Base-by-base conservation (phyloP, 30 jellyfish, hydroid and myxozoan genomes). In the Aurelia coerulea region DNA sequence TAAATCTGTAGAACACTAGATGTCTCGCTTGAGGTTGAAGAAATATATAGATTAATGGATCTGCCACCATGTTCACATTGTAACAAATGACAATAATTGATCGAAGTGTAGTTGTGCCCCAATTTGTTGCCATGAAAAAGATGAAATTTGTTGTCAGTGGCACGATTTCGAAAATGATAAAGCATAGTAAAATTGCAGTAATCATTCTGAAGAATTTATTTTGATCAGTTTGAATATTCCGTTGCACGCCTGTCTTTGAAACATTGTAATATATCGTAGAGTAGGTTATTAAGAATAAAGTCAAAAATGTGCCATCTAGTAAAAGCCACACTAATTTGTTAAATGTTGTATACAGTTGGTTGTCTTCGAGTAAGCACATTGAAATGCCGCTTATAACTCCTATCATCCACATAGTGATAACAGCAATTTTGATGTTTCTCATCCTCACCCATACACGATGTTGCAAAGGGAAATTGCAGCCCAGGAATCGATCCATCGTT, bases 401-500 rank as follows among this genome's bases (percentile, higher is more conserved):
- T 0, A 41, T 8, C 31, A 18, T 39, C 89, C 79, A 79, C 31
- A 23, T 15, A 42, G 10, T 79, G 50, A 29, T 72, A 3, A 79
- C 51, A 10, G 70, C 54, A 56, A 62, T 59, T 11, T 73, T 19
- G 12, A 62, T 41, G n/a, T 29, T 23, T 7, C 71, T 35, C 56
- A 62, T 64, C 31, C 23, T 9, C 32, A 69, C 37, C 68, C 64
- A 35, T 32, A 58, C 80, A 3, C 76, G 35, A 49, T 79, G 89
- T 12, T 69, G 41, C 51, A 79, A 29, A 17, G 89, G 89, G 65
- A 79, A 79, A 17, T 41, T 63, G 60, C 76, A 41, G 53, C 89
- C 89, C 23, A 79, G 60, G 64, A 79, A 79, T 41, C 89, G 79
- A 65, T 79, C 89, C 8, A 79, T 19, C 2, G 89, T 79, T n/a